Evolutionary conservation across 2,888 invertebrate species (phyloP).

Genomic region (Lomographa bimaculata): DNA sequence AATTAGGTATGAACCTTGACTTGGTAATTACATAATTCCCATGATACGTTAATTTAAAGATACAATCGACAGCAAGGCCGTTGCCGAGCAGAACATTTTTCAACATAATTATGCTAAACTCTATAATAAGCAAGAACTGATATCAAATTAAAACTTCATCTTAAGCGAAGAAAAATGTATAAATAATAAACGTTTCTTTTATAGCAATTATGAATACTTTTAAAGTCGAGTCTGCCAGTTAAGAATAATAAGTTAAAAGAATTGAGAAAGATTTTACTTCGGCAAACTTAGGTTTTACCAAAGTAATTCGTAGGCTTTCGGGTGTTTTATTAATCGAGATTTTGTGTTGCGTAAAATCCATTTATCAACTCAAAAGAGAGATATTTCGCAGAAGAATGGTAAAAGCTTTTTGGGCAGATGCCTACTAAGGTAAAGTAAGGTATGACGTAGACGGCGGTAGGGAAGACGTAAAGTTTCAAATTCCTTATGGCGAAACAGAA

Average conservation of each 20-base stretch:
- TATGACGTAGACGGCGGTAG: conserved; percentile 4
- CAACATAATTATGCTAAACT: conserved; percentile 10
- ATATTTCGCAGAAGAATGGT: neutral
- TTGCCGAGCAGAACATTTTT: conserved; percentile 15
- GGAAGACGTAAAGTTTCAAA: conserved; percentile 38
- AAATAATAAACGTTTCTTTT: conserved; percentile 6
- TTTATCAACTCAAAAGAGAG: conserved; percentile 3
- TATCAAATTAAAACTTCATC: conserved; percentile 21
- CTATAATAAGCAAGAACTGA: conserved; percentile 8
- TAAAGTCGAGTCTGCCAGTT: conserved; percentile 6
- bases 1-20: conserved; percentile 13
- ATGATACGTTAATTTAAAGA: conserved; percentile 13
- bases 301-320: conserved; percentile 10
- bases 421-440: neutral
- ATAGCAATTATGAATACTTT: conserved; percentile 6
- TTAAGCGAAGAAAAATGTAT: conserved; percentile 5
- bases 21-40: conserved; percentile 12
- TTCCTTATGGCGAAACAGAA: conserved; percentile 51
- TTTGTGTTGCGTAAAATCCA: conserved; percentile 15
- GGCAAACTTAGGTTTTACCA: conserved; percentile 8
- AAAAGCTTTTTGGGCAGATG: neutral
- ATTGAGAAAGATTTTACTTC: conserved; percentile 6
- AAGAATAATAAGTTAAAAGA: conserved; percentile 5
- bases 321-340: conserved; percentile 11
- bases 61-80: conserved; percentile 16